These are phyloP conservation scores for Epinephelus lanceolatus DNA, from an alignment of 2,113 vertebrate genomes.

Conservation along the genomic window DNA sequence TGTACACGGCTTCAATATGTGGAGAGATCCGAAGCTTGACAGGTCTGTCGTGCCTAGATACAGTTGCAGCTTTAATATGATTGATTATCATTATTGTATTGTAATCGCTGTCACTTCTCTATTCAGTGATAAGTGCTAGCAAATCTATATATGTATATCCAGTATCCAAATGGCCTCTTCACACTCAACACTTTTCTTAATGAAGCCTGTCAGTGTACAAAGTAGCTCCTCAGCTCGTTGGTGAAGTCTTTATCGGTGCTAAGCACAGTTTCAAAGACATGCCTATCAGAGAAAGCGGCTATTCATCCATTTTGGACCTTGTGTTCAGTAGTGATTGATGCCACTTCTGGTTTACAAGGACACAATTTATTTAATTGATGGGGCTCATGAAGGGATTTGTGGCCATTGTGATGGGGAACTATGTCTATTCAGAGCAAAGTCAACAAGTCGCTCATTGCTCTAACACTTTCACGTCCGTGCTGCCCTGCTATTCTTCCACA, in stretches of 20 bases:
- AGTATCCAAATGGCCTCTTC: neutral
- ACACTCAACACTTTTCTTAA: neutral
- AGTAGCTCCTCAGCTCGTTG: neutral
- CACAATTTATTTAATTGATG: neutral
- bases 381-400: neutral
- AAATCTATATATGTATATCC: neutral
- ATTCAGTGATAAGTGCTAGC: no score
- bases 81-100: no score
- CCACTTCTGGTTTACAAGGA: neutral
- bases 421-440: neutral
- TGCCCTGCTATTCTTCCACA: neutral
- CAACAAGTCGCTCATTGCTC: neutral
- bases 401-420: neutral
- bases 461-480: neutral
- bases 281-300: neutral
- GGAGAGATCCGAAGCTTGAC: no score
- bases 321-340: neutral
- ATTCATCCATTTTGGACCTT: neutral
- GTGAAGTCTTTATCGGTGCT: neutral
- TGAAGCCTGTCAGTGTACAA: neutral
- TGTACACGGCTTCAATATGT: no score
- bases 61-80: no score
- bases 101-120: no score
- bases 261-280: neutral
- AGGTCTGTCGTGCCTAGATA: no score